Base-by-base conservation (phyloP, 2,888 invertebrate genomes). In the Lasioglossum malachurum region DNA sequence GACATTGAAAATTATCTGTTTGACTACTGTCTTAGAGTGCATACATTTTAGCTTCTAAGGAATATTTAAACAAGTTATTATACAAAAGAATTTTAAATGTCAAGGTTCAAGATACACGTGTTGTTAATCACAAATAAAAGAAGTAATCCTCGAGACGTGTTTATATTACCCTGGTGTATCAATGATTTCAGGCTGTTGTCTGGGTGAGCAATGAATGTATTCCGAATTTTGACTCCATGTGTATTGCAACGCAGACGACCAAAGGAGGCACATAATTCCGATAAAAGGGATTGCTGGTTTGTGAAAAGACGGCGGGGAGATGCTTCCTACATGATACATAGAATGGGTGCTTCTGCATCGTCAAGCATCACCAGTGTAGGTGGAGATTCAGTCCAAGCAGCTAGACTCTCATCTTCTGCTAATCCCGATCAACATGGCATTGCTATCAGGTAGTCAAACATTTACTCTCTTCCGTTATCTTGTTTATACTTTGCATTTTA, bases 191-290 rank as follows among this genome's bases (percentile, higher is more conserved):
- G 96, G 96, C 96, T 95, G 95, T 95, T 95, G 96, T 96, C 96
- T 96, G 96, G 96, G 96, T 95, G 94, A 96, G 96, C 95, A 95
- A 96, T 96, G 96, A 96, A 96, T 95, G 95, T 96, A 95, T 96
- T 96, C 94, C 96, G 96, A 94, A 96, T 96, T 93, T 94, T 96
- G 91, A 96, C 96, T 93, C 96, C 96, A 94, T 96, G 96, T 96
- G 96, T 96, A 94, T 95, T 96, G 95, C 96, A 96, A 95, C 96
- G 96, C 95, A 96, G 96, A 93, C 94, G 94, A 85, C 93, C 94
- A 89, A 95, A 93, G 92, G 94, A 92, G 90, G 91, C 88, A 87
- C 90, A 93, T 83, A 92, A 89, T 82, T 89, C 87, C 75, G 90
- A 89, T 87, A 90, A 89, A 88, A 89, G 88, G 87, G 88, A 93